phyloP scores from a whole-genome alignment of 2,888 invertebrate species.

The Euclidia mi region DNA sequence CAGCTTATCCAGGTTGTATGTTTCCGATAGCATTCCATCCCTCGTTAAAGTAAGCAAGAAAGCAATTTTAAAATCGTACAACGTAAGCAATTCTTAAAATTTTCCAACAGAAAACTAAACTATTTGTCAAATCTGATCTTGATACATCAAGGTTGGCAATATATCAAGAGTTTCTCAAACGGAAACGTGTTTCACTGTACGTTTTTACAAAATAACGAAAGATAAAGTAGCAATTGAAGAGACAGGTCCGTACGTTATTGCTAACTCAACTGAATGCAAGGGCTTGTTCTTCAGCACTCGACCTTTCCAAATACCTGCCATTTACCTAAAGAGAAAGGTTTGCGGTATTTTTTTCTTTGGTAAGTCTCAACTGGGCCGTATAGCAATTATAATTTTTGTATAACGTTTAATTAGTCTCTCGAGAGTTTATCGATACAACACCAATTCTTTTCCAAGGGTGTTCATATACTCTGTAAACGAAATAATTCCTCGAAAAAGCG shows the following conservation, averaged over 20 bases:
- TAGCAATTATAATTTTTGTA: too few relatives aligned
- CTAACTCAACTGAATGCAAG: conserved; percentile 6
- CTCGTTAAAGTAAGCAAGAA: too few relatives aligned
- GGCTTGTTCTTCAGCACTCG: conserved; percentile 3
- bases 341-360: not conserved
- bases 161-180: too few relatives aligned
- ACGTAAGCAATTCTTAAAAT: too few relatives aligned
- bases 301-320: not conserved
- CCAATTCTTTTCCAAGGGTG: conserved; percentile 3
- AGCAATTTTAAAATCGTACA: too few relatives aligned
- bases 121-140: too few relatives aligned
- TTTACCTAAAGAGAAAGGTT: not conserved
- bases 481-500: conserved; percentile 27
- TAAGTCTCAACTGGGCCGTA: not conserved
- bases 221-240: not conserved
- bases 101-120: too few relatives aligned
- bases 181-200: too few relatives aligned
- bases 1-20: too few relatives aligned
- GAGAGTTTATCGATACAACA: conserved; percentile 3
- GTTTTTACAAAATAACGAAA: not conserved
- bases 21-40: too few relatives aligned
- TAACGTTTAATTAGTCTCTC: too few relatives aligned
- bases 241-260: not conserved
- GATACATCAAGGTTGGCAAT: too few relatives aligned
- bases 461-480: conserved; percentile 8